phyloP scores from a whole-genome alignment of 1,140 invertebrate species.

The Pseudomyrmex pallidus region DNA sequence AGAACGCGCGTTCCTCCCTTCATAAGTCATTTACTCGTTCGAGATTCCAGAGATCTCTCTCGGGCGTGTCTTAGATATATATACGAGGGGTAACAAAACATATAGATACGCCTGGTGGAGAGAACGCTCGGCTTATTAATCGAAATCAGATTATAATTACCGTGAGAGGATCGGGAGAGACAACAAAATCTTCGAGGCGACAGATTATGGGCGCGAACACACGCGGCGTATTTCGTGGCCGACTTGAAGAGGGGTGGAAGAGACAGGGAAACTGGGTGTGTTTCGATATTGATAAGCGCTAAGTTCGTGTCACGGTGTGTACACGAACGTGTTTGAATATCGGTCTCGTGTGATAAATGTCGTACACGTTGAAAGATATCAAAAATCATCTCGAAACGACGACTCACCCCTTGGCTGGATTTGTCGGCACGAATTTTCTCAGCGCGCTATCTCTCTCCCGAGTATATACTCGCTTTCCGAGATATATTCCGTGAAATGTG shows the following conservation, averaged over 20 bases:
- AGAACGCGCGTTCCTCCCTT: conserved; percentile 7
- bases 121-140: conserved; percentile 30
- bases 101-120: not conserved
- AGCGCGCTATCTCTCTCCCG: too few relatives aligned
- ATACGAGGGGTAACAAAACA: conserved; percentile 12
- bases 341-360: too few relatives aligned
- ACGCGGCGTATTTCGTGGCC: not conserved
- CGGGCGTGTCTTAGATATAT: not conserved
- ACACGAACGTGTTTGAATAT: too few relatives aligned
- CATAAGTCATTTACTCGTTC: conserved; percentile 21
- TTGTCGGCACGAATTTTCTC: too few relatives aligned
- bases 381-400: too few relatives aligned
- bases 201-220: not conserved
- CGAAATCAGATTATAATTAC: conserved; percentile 30
- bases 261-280: not conserved
- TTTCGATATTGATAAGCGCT: not conserved
- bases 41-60: conserved; percentile 1
- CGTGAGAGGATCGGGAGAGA: not conserved
- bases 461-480: too few relatives aligned
- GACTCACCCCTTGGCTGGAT: too few relatives aligned
- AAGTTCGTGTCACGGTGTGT: not conserved
- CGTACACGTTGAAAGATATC: too few relatives aligned
- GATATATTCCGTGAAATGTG: too few relatives aligned
- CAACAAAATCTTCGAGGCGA: not conserved
- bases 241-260: not conserved